Percentiles rank a stretch among this genome's conserved stretches.
Conservation (phyloP, 1,140 invertebrate genomes). For the Scaptomyza montana region DNA sequence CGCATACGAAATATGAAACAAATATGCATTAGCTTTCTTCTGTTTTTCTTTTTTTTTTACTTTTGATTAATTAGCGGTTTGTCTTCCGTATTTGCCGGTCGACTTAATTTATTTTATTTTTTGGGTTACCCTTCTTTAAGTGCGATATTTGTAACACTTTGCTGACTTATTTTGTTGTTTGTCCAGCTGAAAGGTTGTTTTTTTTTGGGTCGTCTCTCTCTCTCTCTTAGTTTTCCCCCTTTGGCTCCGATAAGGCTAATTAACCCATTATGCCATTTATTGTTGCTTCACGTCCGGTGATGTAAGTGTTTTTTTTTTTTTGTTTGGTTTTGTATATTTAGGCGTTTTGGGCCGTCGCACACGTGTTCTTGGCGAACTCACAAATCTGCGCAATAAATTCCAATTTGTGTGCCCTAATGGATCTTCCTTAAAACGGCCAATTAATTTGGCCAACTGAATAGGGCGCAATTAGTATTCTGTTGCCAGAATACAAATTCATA, state of each 20-base stretch:
- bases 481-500: constrained; percentile 9
- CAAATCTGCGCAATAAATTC: constrained; percentile 78
- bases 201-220: constrained; percentile 4
- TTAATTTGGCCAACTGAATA: constrained; percentile 57
- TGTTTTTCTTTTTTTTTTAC: constrained; percentile 23
- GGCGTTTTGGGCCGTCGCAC: constrained; percentile 57
- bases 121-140: constrained; percentile 50
- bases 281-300: constrained; percentile 51
- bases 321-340: constrained; percentile 36
- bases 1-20: constrained; percentile 55
- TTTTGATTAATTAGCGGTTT: constrained; percentile 68
- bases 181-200: constrained; percentile 33
- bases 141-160: constrained; percentile 82
- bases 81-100: constrained; percentile 23
- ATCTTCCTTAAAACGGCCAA: constrained; percentile 67
- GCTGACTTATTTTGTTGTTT: constrained; percentile 65
- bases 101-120: constrained; percentile 13
- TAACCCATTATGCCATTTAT: constrained; percentile 77
- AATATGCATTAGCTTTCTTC: constrained; percentile 30
- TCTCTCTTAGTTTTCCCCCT: constrained; percentile 17
- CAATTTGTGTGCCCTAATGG: constrained; percentile 75
- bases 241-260: constrained; percentile 70
- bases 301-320: constrained; percentile 11
- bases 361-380: constrained; percentile 62
- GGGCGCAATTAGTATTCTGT: constrained; percentile 61